phyloP scores from a whole-genome alignment of 2,113 vertebrate species.

The Machaerirhynchus nigripectus region DNA sequence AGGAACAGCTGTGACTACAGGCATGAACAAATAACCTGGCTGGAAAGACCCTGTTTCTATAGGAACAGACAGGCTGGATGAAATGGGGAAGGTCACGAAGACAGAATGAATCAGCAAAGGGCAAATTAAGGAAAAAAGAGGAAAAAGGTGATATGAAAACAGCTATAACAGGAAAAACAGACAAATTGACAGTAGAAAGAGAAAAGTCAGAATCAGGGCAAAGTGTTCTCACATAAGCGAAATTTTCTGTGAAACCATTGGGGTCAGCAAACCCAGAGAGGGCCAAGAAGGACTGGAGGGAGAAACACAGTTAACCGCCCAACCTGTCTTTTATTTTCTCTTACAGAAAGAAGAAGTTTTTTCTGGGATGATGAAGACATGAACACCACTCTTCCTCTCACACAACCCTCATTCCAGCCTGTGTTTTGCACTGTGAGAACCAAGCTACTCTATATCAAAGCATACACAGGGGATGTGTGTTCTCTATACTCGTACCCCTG shows the following conservation, averaged over 20 bases:
- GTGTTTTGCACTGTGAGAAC: background rate
- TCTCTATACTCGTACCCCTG: background rate
- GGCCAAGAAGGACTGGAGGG: background rate
- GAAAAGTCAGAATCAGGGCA: background rate
- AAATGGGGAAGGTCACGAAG: constrained; percentile 36
- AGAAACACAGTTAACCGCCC: background rate
- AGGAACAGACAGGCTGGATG: constrained; percentile 43
- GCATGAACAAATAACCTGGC: background rate
- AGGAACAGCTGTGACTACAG: background rate
- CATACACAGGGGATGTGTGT: background rate
- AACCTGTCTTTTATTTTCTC: background rate
- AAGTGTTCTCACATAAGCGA: background rate
- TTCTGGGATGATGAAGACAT: background rate
- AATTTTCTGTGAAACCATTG: background rate
- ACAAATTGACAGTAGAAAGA: background rate
- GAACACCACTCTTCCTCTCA: background rate
- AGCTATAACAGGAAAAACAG: background rate
- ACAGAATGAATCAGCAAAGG: constrained; percentile 32
- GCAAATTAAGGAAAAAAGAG: background rate
- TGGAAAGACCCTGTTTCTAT: constrained; percentile 35
- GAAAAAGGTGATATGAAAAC: background rate
- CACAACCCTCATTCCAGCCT: background rate
- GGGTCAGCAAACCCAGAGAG: background rate
- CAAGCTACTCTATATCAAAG: background rate
- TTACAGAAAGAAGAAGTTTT: background rate